Evolutionary conservation across 1,140 invertebrate species (phyloP), one percentile per base, ranked within the genome.

Genomic region (Aphelinus atriplicis): DNA sequence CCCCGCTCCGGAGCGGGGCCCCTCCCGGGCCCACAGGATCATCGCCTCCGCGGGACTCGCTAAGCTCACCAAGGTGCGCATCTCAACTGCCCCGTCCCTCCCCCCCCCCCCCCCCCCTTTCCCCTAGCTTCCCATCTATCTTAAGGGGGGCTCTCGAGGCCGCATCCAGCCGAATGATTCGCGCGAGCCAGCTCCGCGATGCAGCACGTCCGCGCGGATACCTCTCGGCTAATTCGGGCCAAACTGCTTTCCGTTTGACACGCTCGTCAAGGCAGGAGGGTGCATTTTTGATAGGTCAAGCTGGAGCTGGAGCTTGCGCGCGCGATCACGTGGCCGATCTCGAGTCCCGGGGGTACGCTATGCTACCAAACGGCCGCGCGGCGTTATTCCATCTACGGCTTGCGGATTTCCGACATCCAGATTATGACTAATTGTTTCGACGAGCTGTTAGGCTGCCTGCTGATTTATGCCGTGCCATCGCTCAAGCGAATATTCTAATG

Each of bases 61-160:
- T 82, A 86, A 84, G 79, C 79, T 81, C 73, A 82, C 79, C 80
- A 83, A 83, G 84, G 84, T 86, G 81, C 84, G 84, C 82, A 26
- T 26, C 26, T 26, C 26, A 26, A 26, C 26, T 26, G 46, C 45
- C 57, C 9, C 4, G 9, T 53, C 51, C 9, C 51, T 53, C 51
- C 51, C 9, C 51, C 51, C 9, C n/a, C 51, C 9, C 9, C 4
- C 51, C 4, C 51, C 4, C 4, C 51, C 51, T 4, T 53, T 9
- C 4, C 4, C 51, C 4, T 9, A 9, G 4, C 51, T 53, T 53
- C 51, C 51, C 4, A 53, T 53, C 9, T 53, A 4, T 53, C 51
- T 26, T 26, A 26, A 26, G 26, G 26, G 26, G 26, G 26, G 26
- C 26, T 26, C 26, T 26, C 26, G 26, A 26, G 26, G 26, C 26